Conservation (phyloP, 2,797 vertebrate genomes). For the Anabas testudineus region DNA sequence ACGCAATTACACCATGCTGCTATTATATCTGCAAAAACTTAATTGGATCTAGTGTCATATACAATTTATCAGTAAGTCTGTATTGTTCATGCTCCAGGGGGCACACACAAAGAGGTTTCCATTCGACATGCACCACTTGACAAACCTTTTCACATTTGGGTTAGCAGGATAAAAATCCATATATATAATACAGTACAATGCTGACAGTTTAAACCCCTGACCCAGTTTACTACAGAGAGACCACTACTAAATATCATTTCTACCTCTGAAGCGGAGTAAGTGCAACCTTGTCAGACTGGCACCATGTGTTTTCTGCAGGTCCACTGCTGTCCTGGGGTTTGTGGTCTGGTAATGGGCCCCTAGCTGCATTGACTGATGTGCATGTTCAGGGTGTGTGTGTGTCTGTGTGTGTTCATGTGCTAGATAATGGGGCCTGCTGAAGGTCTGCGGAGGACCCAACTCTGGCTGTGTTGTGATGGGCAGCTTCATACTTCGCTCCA, state of each 20-base stretch:
- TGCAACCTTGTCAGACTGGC: constrained; percentile 45
- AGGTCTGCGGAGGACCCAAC: constrained; percentile 48
- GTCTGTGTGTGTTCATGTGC: constrained; percentile 42
- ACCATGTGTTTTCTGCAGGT: constrained; percentile 51
- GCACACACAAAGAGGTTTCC: constrained; percentile 32
- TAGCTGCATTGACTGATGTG: constrained; percentile 52
- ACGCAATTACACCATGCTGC: constrained; percentile 66
- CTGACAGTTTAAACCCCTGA: constrained; percentile 40
- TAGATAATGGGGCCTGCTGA: constrained; percentile 66
- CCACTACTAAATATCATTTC: constrained; percentile 32
- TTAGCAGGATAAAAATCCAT: constrained; percentile 24
- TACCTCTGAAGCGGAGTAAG: constrained; percentile 47
- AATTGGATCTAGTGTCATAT: constrained; percentile 70
- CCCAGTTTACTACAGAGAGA: constrained; percentile 31
- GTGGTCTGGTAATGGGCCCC: constrained; percentile 64
- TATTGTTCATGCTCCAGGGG: constrained; percentile 36
- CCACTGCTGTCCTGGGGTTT: constrained; percentile 57
- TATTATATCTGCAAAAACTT: constrained; percentile 59
- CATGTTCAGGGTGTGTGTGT: constrained; percentile 17
- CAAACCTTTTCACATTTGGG: constrained; percentile 38
- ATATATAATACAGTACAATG: constrained; percentile 27
- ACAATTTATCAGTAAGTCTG: constrained; percentile 62
- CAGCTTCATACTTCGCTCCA: constrained; percentile 51
- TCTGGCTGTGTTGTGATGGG: constrained; percentile 70
- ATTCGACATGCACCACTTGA: constrained; percentile 49